These are phyloP conservation scores for Hypanus sabinus DNA, from an alignment of 2,113 vertebrate species.

Conservation along the genomic window DNA sequence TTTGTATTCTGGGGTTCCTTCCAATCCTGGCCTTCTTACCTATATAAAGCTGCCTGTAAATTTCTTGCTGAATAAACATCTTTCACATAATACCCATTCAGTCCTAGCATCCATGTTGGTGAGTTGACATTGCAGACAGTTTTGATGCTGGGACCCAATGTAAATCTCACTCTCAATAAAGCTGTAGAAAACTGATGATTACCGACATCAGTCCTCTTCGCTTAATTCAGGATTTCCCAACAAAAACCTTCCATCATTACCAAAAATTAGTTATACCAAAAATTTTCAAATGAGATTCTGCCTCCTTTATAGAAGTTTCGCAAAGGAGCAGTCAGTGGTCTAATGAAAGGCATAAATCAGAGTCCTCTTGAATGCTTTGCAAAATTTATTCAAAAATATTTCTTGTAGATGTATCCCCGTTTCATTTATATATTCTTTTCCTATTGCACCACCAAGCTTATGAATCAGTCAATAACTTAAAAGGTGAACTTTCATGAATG, in stretches of 20 bases:
- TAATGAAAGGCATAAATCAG: slow-evolving; percentile 8
- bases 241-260: background rate
- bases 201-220: background rate
- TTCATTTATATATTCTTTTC: background rate
- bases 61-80: background rate
- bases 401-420: background rate
- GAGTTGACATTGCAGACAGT: background rate
- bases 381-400: background rate
- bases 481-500: background rate
- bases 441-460: background rate
- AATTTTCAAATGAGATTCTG: background rate
- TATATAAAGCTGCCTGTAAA: background rate
- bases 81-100: background rate
- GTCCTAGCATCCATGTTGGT: background rate
- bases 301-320: background rate
- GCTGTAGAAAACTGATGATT: background rate
- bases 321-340: background rate
- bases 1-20: background rate
- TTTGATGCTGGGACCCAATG: background rate
- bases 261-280: background rate
- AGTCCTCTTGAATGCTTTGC: background rate
- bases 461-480: background rate
- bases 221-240: background rate
- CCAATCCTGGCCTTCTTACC: background rate
- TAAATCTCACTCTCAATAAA: background rate